Evolutionary conservation across 2,888 invertebrate genomes (phyloP).

Genomic region (Mesorhabditis belari): DNA sequence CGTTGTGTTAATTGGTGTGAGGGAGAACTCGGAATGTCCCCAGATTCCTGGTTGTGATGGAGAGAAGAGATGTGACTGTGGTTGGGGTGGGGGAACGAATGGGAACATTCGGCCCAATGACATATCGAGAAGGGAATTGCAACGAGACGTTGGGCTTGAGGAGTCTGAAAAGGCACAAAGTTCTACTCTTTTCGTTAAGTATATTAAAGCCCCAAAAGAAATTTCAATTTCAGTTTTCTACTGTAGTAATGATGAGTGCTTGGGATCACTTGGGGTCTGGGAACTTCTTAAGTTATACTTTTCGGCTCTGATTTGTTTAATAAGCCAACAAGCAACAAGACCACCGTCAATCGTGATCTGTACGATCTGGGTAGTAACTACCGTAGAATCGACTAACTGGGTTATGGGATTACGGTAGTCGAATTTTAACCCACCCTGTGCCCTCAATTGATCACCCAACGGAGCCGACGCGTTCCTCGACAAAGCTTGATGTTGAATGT

Average conservation of each 20-base stretch:
- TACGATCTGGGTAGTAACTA: too few species aligned
- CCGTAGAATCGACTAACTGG: too few species aligned
- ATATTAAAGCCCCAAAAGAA: neutral
- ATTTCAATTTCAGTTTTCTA: too few species aligned
- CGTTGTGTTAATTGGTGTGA: slow-evolving; percentile 26
- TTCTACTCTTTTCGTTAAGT: neutral
- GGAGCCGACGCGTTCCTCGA: slow-evolving; percentile 60
- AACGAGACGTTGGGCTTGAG: slow-evolving; percentile 15
- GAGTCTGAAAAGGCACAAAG: neutral
- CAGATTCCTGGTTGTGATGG: slow-evolving; percentile 43
- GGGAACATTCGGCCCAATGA: neutral
- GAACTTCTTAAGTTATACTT: too few species aligned
- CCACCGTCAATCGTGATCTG: too few species aligned
- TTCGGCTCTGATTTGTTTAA: too few species aligned
- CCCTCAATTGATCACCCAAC: slow-evolving; percentile 65
- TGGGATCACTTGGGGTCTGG: too few species aligned
- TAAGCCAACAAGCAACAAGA: too few species aligned
- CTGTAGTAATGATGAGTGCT: too few species aligned
- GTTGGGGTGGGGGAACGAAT: neutral
- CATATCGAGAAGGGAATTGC: neutral
- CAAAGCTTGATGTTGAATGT: slow-evolving; percentile 33
- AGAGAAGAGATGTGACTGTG: slow-evolving; percentile 26
- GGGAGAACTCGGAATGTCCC: slow-evolving; percentile 37
- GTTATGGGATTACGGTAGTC: too few species aligned
- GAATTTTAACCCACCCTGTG: too few species aligned